These are phyloP conservation scores for Avahi laniger DNA, from an alignment of 2,797 vertebrate genomes.

Conservation along the genomic window DNA sequence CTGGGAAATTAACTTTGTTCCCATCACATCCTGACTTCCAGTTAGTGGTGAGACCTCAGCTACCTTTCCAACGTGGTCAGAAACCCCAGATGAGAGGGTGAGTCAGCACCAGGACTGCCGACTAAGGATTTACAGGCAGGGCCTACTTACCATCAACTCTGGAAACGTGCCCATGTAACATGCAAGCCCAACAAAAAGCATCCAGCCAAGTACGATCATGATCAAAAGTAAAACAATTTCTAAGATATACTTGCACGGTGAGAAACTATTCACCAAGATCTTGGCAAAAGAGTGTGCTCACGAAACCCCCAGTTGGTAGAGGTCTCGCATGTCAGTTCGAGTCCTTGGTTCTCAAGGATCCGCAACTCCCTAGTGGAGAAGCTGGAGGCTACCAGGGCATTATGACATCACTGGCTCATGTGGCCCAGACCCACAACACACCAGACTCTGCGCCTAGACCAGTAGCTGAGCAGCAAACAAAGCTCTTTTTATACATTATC, in stretches of 20 bases:
- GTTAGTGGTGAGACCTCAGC: background rate
- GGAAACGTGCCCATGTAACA: slow-evolving; percentile 76
- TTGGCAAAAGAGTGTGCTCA: slow-evolving; percentile 48
- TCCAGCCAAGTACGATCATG: slow-evolving; percentile 77
- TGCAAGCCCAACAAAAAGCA: slow-evolving; percentile 73
- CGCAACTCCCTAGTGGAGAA: background rate
- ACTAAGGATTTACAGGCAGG: background rate
- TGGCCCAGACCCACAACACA: background rate
- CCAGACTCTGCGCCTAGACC: background rate
- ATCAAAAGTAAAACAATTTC: slow-evolving; percentile 46
- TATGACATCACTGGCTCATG: slow-evolving; percentile 67
- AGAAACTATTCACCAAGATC: slow-evolving; percentile 46
- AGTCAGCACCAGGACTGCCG: background rate
- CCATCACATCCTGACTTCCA: background rate
- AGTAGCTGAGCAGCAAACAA: background rate
- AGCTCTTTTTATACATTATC: background rate
- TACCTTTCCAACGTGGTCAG: background rate
- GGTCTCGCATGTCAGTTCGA: slow-evolving; percentile 44
- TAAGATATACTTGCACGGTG: background rate
- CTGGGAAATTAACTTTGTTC: background rate
- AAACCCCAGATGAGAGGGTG: background rate
- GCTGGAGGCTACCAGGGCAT: slow-evolving; percentile 25
- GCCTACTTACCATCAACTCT: slow-evolving; percentile 56
- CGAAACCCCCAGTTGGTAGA: slow-evolving; percentile 49
- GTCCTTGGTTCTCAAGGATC: slow-evolving; percentile 54